These are phyloP conservation scores for Cremastinae sp. DNA, from an alignment of 2,888 invertebrate species.

Conservation along the genomic window DNA sequence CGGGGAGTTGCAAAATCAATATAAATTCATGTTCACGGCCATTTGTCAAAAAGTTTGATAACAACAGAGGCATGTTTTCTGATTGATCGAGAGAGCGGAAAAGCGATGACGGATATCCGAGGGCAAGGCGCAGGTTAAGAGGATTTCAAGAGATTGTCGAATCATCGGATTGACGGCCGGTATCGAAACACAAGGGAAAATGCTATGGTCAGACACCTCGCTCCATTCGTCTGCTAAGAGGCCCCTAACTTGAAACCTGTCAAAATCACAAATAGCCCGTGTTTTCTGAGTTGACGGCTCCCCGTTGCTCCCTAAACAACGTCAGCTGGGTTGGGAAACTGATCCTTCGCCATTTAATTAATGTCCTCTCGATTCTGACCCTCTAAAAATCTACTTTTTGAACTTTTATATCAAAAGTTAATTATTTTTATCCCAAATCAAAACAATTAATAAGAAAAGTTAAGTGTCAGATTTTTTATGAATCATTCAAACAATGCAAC, in stretches of 20 bases:
- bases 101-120: constrained; percentile 18
- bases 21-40: background rate
- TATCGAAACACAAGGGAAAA: constrained; percentile 44
- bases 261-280: constrained; percentile 54
- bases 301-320: background rate
- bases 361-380: constrained; percentile 9
- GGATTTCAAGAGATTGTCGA: constrained; percentile 45
- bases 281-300: constrained; percentile 36
- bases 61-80: constrained; percentile 7
- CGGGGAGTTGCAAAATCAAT: no score
- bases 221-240: constrained; percentile 62
- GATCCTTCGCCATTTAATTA: constrained; percentile 49
- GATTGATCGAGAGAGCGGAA: background rate
- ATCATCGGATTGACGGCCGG: constrained; percentile 62
- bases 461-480: no score
- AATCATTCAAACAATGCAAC: no score
- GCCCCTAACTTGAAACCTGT: constrained; percentile 45
- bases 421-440: no score
- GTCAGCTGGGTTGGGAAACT: constrained; percentile 21
- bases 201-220: constrained; percentile 58
- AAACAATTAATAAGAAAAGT: no score
- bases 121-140: constrained; percentile 24
- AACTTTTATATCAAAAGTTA: no score
- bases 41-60: background rate
- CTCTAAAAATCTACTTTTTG: no score